Evolutionary conservation across 1,140 invertebrate genomes (phyloP), one percentile per base, ranked within the genome.

Genomic region (Tetramorium parvispinum): DNA sequence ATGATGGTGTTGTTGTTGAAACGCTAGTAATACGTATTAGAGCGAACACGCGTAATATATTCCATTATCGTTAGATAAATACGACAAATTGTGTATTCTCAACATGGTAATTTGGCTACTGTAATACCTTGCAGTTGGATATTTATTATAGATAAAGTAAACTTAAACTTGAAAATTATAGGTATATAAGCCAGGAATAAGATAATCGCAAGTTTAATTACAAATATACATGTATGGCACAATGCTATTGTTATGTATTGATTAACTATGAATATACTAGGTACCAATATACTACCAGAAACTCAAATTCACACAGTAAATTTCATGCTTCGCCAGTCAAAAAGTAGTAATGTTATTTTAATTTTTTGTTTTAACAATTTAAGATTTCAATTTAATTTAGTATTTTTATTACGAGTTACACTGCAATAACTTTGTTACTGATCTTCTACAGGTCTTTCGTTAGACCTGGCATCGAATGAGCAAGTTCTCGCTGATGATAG

Each of bases 1-100:
- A 24, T 21, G 21, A 51, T 11, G 11, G 37, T 18, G n/a, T 63
- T 75, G 27, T 37, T 43, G 37, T 66, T 43, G 43, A 79, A 81
- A 71, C 18, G 24, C 11, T 82, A 71, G 49, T 57, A 70, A 43
- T 43, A 55, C 65, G 40, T 57, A 43, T 82, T 59, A 43, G 40
- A 32, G 7, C 66, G 37, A 27, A 57, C 10, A 37, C 24, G 13
- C 49, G 53, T 55, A 43, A 57, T 43, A 55, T 24, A 11, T 57
- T 70, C 13, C 49, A 43, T 43, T 24, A 81, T 68, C 8, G 16
- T 66, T 55, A 27, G 13, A 46, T 70, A 81, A 81, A 43, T 21
- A 68, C 6, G 27, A 68, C 27, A 43, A 49, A 65, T 79, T 63
- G 21, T 78, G 16, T 78, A 49, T 65, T 49, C 16, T 53, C 51